phyloP scores from a whole-genome alignment of 2,888 invertebrate genomes.

The Sesia bembeciformis region DNA sequence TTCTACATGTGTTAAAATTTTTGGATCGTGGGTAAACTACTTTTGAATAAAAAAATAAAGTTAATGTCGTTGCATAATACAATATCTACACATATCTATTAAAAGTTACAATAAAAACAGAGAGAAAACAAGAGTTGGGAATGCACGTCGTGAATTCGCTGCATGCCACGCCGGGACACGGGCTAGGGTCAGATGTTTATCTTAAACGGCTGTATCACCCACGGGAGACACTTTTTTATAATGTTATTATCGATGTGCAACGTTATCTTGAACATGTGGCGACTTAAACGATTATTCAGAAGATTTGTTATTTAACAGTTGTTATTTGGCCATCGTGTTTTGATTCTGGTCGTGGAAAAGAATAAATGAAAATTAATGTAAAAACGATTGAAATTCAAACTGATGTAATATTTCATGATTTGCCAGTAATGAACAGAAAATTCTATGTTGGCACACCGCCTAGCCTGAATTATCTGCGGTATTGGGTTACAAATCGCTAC shows the following conservation, averaged over 20 bases:
- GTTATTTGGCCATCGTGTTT: too few relatives aligned
- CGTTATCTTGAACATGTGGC: conserved; percentile 21
- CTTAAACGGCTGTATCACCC: conserved; percentile 73
- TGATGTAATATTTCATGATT: background rate
- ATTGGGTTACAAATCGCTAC: conserved; percentile 57
- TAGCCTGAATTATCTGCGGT: conserved; percentile 41
- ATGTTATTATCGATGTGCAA: conserved; percentile 57
- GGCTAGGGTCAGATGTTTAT: conserved; percentile 67
- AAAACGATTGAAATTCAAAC: background rate
- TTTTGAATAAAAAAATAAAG: too few relatives aligned
- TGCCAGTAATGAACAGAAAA: conserved; percentile 8
- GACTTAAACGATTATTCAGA: background rate
- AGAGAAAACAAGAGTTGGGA: conserved; percentile 33
- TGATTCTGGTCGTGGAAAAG: too few relatives aligned
- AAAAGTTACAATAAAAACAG: conserved; percentile 38
- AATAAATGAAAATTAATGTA: too few relatives aligned
- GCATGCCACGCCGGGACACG: conserved; percentile 54
- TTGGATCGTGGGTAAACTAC: too few relatives aligned
- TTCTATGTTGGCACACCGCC: conserved; percentile 53
- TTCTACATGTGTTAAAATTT: too few relatives aligned
- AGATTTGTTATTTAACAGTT: too few relatives aligned
- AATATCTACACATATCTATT: conserved; percentile 13
- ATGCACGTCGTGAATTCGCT: conserved; percentile 64
- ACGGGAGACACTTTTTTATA: conserved; percentile 69
- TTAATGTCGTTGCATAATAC: background rate